Conservation (phyloP, 53 echinoderm and acorn worm species). For the Paelopatides confundens region DNA sequence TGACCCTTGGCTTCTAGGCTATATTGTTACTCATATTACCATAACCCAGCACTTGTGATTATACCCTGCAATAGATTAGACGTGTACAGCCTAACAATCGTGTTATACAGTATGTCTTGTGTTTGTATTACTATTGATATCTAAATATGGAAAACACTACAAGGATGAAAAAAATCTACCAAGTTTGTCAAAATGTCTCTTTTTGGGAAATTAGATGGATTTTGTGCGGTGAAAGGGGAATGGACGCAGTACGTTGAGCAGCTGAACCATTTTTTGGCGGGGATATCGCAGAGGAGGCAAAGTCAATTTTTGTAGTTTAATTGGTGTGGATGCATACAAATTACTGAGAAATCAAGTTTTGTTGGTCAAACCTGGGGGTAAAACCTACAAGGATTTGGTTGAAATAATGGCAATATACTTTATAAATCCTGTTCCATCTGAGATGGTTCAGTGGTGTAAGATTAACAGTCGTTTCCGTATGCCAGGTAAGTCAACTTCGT, state of each 20-base stretch:
- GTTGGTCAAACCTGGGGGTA: constrained; percentile 47
- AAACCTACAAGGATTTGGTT: constrained; percentile 27
- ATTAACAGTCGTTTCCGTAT: constrained; percentile 9
- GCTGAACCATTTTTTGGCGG: background rate
- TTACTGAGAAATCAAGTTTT: background rate
- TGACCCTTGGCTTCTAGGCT: no score
- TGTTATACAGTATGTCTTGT: no score
- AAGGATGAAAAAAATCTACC: no score
- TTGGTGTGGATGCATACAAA: background rate
- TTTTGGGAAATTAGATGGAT: background rate
- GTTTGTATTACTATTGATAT: no score
- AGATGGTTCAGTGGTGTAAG: background rate
- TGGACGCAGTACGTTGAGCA: constrained; percentile 5
- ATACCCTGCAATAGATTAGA: no score
- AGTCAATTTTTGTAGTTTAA: background rate
- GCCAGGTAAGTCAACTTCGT: constrained; percentile 11
- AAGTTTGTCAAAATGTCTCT: no score
- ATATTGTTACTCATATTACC: no score
- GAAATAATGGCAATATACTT: constrained; percentile 52
- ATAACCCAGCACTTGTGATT: no score
- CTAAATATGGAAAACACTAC: no score
- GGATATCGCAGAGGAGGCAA: background rate
- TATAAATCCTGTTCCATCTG: background rate
- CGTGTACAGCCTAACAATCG: no score
- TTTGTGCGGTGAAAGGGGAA: background rate